Base-by-base conservation (phyloP, 2,113 vertebrate genomes). In the Buteo buteo region DNA sequence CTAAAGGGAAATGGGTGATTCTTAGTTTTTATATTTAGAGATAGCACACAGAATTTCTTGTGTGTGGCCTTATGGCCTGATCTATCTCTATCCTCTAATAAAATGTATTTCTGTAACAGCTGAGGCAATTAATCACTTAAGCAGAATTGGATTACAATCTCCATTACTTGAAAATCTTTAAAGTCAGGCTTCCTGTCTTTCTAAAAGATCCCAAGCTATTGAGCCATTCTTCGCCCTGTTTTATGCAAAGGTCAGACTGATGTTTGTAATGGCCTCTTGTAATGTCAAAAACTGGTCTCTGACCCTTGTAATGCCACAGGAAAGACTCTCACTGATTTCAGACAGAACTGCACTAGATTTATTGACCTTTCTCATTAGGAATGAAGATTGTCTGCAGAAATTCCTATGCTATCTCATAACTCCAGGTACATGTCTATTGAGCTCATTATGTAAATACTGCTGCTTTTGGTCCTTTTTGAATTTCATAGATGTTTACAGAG, bases 41-140 rank as follows among this genome's bases (percentile, higher is more conserved):
- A 92, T 29, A 82, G 58, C 67, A 90, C 22, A 77, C 90, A 92
- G 34, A 82, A 73, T 88, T 95, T 94, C 45, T 81, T 78, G 29
- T 65, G 13, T 50, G 34, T 69, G 71, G 79, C 73, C 82, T 95
- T 87, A 65, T 61, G 88, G 88, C 78, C 76, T 19, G 3, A 94
- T 93, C 67, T 42, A 66, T 88, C 82, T 88, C 85, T 66, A 62
- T 90, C 42, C 82, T 86, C 85, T 95, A 96, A 96, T 95, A 95
- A 97, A 96, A 97, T 59, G 79, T 59, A 95, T 93, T 94, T 90
- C 93, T 93, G 71, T 80, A 95, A 88, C 82, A 97, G 86, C 79
- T 64, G 1, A 94, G 67, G 93, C 88, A 95, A 97, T 96, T 96
- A 96, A 96, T 97, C 96, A 92, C 92, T 96, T 96, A 93, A 94